phyloP scores from a whole-genome alignment of 1,140 invertebrate genomes.

The Caerostris darwini region DNA sequence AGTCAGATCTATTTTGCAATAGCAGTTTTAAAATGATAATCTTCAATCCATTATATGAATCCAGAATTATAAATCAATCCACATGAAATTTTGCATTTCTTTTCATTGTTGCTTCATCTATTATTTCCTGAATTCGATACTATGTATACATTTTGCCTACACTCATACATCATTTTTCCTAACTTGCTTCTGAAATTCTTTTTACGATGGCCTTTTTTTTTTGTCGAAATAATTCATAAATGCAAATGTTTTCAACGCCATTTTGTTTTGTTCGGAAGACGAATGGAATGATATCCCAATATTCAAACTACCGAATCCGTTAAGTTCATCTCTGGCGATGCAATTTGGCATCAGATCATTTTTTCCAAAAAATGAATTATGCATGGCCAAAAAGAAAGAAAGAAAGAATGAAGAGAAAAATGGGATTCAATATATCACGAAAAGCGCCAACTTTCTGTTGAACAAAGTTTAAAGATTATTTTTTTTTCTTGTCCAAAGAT shows the following conservation, averaged over 20 bases:
- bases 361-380: conserved; percentile 34
- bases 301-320: not conserved
- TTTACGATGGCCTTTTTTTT: not conserved
- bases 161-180: too few relatives aligned
- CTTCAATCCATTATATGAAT: too few relatives aligned
- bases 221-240: not conserved
- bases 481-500: not conserved
- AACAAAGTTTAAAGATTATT: conserved; percentile 2
- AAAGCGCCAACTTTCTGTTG: not conserved
- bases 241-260: conserved; percentile 3
- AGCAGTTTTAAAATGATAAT: too few relatives aligned
- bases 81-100: too few relatives aligned
- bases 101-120: too few relatives aligned
- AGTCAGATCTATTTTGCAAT: too few relatives aligned
- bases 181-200: not conserved
- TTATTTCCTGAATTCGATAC: too few relatives aligned
- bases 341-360: not conserved
- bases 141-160: too few relatives aligned
- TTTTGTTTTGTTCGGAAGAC: not conserved
- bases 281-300: not conserved
- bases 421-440: not conserved
- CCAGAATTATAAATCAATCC: too few relatives aligned
- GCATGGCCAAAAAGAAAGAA: not conserved
- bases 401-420: not conserved
- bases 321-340: not conserved